Percentiles rank a stretch among this genome's conserved stretches.
phyloP scores from a whole-genome alignment of 37 sponge, comb jelly and placozoan genomes.

The Sycon ciliatum region DNA sequence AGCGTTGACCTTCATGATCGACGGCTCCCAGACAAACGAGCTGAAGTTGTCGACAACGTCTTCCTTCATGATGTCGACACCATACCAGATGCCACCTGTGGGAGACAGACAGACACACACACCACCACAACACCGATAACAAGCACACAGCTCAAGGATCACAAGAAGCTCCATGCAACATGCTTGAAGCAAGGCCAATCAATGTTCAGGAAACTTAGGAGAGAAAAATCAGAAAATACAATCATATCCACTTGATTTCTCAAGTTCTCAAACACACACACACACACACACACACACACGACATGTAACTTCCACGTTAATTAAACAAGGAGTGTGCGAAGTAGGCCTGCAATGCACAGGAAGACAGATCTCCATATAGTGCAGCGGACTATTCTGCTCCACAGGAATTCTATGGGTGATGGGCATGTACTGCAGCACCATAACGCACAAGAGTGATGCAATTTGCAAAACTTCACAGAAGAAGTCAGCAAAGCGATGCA shows the following conservation, averaged over 20 bases:
- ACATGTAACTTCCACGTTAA: no score
- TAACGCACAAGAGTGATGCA: no score
- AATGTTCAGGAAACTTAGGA: not conserved
- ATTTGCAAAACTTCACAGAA: no score
- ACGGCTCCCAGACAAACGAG: conserved; percentile 96
- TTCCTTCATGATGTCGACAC: conserved; percentile 88
- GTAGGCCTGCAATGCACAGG: no score
- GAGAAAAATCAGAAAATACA: not conserved
- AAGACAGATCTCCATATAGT: no score
- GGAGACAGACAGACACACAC: conserved; percentile 10
- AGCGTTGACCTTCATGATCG: conserved; percentile 85
- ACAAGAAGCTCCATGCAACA: no score
- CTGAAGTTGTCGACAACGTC: conserved; percentile 90
- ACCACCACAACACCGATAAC: not conserved
- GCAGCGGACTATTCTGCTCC: no score
- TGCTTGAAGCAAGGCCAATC: not conserved
- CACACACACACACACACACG: no score
- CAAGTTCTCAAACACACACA: not conserved
- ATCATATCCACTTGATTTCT: not conserved
- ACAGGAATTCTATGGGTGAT: no score
- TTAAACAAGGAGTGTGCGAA: no score
- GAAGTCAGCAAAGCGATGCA: no score
- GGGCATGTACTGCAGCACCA: no score
- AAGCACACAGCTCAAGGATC: not conserved
- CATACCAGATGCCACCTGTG: conserved; percentile 84